Conservation (phyloP, 64 coral and sea anemone species). For the Porites australiensis region DNA sequence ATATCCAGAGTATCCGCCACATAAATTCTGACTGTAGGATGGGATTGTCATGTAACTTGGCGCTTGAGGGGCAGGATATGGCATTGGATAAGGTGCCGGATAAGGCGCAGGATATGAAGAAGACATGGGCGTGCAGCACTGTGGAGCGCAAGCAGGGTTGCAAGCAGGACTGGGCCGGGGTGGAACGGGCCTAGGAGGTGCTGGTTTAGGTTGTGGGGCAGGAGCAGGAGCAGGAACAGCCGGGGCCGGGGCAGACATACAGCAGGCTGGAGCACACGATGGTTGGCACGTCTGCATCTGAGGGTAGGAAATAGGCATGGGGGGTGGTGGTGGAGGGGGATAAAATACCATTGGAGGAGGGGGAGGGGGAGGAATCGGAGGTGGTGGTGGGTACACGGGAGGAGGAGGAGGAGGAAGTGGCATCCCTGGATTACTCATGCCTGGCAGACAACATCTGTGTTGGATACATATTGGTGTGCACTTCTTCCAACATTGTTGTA, state of each 20-base stretch:
- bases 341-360: conserved; percentile 25
- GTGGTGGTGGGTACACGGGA: conserved; percentile 11
- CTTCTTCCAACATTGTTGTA: conserved; percentile 56
- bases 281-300: conserved; percentile 58
- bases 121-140: conserved; percentile 73
- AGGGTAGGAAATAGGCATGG: conserved; percentile 46
- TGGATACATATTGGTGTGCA: conserved; percentile 90
- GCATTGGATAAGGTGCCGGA: conserved; percentile 54
- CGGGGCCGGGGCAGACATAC: conserved; percentile 23
- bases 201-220: conserved; percentile 38
- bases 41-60: neutral
- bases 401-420: conserved; percentile 56
- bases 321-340: conserved; percentile 41
- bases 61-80: conserved; percentile 11
- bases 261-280: conserved; percentile 86
- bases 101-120: conserved; percentile 40
- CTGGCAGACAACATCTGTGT: conserved; percentile 80
- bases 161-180: conserved; percentile 63
- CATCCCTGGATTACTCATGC: conserved; percentile 14
- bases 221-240: conserved; percentile 8
- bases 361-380: conserved; percentile 23
- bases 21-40: neutral
- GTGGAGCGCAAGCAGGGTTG: conserved; percentile 67
- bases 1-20: conserved; percentile 17
- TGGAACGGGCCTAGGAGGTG: conserved; percentile 35